Base-by-base conservation (phyloP, 2,113 vertebrate species). In the Neomonachus schauinslandi region DNA sequence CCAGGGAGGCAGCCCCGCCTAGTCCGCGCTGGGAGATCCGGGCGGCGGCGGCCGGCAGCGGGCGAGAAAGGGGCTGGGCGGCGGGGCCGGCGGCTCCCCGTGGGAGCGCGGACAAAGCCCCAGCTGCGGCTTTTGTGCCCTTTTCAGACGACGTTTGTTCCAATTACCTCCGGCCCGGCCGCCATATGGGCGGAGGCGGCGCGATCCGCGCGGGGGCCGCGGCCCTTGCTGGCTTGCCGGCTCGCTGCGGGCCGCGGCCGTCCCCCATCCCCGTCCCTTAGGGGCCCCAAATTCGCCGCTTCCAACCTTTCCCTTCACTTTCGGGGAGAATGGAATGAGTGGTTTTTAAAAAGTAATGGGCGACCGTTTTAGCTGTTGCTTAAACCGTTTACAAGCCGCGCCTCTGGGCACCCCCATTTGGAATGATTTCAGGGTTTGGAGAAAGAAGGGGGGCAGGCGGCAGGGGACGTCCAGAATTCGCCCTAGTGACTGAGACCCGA, bases 81-180 rank as follows among this genome's bases (percentile, higher is more conserved):
- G 80, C 91, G 96, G 96, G 95, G 98, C 97, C 77, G 92, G 97
- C 98, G 96, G 97, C 96, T 97, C 94, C 98, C 96, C 98, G 97
- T 98, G 98, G 98, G 97, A 97, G 97, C 95, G 28, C 39, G 88
- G 98, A 99, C 99, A 99, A 99, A 99, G 98, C 98, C 97, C 95
- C 99, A 99, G 98, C 99, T 99, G 98, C 98, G 98, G 98, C 98
- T 98, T 99, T 99, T 99, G 99, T 99, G 97, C 98, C 98, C 96
- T 97, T 98, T 99, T 98, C 98, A 98, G 98, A 98, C 98, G 89
- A 97, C 98, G 90, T 98, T 99, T 98, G 98, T 98, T 98, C 98
- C 99, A 97, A 98, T 98, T 98, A 97, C 98, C 98, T 89, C 98
- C 97, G 96, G 98, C 98, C 95, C 98, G 98, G 97, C 95, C 97